Conservation (phyloP, 2,888 invertebrate species). For the Altica lythri region DNA sequence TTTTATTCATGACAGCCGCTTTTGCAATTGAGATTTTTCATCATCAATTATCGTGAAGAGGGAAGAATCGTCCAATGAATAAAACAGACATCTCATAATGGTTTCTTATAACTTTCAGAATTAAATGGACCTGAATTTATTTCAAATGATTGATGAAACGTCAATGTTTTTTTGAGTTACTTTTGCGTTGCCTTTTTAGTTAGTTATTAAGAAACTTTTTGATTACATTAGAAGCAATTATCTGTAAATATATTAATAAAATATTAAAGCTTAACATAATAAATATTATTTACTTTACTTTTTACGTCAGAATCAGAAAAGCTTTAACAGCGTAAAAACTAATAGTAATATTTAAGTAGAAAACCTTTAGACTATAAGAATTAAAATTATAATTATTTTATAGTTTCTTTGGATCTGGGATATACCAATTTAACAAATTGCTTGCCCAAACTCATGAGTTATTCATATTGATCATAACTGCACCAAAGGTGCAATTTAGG, state of each 20-base stretch:
- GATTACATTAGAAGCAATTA: neutral
- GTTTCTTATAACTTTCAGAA: constrained; percentile 27
- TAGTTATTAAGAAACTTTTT: constrained; percentile 16
- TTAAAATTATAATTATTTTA: too few species aligned
- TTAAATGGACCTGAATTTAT: constrained; percentile 20
- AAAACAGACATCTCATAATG: constrained; percentile 27
- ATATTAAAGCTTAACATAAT: too few species aligned
- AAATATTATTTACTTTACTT: too few species aligned
- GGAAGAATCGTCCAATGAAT: constrained; percentile 19
- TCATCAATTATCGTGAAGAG: constrained; percentile 15
- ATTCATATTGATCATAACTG: too few species aligned
- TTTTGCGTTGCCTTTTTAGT: neutral
- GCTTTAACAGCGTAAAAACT: too few species aligned
- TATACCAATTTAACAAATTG: too few species aligned
- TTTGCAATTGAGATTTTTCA: constrained; percentile 20
- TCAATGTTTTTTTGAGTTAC: constrained; percentile 12
- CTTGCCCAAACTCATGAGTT: too few species aligned
- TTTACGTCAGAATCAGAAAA: too few species aligned
- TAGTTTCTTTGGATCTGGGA: too few species aligned
- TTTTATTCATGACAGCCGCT: constrained; percentile 14
- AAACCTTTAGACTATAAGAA: too few species aligned
- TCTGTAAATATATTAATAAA: neutral
- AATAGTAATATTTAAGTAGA: too few species aligned
- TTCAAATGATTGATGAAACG: constrained; percentile 17
- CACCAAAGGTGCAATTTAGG: too few species aligned